A percentile compares a stretch with the other conserved stretches of the same genome.
phyloP scores from a whole-genome alignment of 2,888 invertebrate species.

The Chrysolina haemoptera region DNA sequence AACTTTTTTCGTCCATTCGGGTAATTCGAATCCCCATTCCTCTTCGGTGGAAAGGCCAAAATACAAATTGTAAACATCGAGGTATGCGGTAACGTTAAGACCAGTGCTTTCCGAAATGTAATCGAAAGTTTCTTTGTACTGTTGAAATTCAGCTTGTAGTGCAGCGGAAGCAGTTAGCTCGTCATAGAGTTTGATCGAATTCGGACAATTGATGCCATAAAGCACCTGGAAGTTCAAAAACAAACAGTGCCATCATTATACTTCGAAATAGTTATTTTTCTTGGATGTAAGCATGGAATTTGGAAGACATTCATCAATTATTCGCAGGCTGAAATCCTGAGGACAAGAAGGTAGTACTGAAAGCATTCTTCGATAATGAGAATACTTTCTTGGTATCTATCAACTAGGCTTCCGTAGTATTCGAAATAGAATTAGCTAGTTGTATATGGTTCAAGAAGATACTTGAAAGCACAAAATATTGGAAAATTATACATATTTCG shows the following conservation, averaged over 20 bases:
- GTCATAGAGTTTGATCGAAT: constrained; percentile 50
- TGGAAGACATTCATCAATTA: too few relatives aligned
- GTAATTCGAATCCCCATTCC: constrained; percentile 64
- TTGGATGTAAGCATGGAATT: too few relatives aligned
- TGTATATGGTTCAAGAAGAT: too few relatives aligned
- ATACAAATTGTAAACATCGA: constrained; percentile 75
- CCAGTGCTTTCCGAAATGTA: constrained; percentile 72
- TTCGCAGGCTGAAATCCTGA: too few relatives aligned
- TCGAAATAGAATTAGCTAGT: too few relatives aligned
- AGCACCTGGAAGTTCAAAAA: constrained; percentile 38
- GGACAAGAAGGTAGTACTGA: too few relatives aligned
- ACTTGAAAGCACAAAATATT: too few relatives aligned
- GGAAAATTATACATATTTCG: too few relatives aligned
- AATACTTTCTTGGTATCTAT: too few relatives aligned
- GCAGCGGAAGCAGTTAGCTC: constrained; percentile 53
- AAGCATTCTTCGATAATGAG: too few relatives aligned
- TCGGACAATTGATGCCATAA: constrained; percentile 54
- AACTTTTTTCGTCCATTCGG: constrained; percentile 66
- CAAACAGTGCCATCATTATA: not conserved
- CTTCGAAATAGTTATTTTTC: too few relatives aligned
- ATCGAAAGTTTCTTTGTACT: constrained; percentile 69
- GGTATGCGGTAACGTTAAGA: constrained; percentile 70
- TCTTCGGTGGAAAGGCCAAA: constrained; percentile 77
- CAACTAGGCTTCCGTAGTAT: too few relatives aligned
- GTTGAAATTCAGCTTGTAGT: constrained; percentile 68